Conservation (phyloP, 2,113 vertebrate species). For the Oryctolagus cuniculus region DNA sequence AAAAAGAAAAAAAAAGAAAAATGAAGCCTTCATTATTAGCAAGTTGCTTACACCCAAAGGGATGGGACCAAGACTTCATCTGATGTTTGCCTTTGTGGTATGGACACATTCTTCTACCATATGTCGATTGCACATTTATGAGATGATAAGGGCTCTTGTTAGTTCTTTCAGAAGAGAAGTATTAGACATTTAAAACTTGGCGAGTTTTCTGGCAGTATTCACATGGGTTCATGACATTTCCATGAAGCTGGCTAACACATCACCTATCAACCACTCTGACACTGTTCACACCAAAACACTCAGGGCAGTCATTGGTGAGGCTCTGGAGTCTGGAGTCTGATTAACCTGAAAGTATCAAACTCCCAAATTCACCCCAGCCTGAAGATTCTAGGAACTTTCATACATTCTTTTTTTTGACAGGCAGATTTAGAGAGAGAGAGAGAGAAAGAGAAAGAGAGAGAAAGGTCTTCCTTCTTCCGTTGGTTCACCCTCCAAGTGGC, state of each 20-base stretch:
- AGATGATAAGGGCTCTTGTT: conserved; percentile 24
- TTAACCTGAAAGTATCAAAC: conserved; percentile 73
- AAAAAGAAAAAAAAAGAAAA: no score
- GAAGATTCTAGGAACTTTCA: conserved; percentile 54
- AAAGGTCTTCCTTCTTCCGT: no score
- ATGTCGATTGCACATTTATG: conserved; percentile 19
- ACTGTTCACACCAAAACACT: conserved; percentile 51
- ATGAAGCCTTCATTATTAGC: not conserved
- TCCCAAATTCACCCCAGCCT: conserved; percentile 55
- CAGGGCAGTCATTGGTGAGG: conserved; percentile 64
- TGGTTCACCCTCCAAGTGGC: no score
- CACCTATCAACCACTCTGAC: conserved; percentile 64
- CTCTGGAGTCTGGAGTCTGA: conserved; percentile 75
- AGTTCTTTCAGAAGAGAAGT: conserved; percentile 43
- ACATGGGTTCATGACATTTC: conserved; percentile 66
- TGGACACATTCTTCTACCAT: not conserved
- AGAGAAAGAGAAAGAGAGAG: no score
- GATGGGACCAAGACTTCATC: not conserved
- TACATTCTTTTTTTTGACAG: not conserved
- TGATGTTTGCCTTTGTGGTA: not conserved
- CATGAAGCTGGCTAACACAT: conserved; percentile 63
- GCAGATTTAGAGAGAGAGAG: no score
- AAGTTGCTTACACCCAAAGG: not conserved
- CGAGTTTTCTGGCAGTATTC: conserved; percentile 63
- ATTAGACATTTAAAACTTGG: conserved; percentile 55